A percentile compares a stretch with the other conserved stretches of the same genome.
Conservation (phyloP, 2,797 vertebrate genomes). For the Emydoidea blandingii region DNA sequence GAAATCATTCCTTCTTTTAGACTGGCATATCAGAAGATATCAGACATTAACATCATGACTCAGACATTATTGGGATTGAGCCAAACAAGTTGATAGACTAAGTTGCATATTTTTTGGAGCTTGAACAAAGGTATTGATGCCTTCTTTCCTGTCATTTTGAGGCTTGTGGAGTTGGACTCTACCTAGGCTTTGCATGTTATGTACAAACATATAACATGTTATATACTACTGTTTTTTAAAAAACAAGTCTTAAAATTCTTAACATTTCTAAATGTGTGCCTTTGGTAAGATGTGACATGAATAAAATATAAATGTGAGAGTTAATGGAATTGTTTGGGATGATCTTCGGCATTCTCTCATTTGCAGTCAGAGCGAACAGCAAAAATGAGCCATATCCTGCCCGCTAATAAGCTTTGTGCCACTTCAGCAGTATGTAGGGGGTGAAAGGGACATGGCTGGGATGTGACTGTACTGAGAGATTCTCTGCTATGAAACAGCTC, state of each 20-base stretch:
- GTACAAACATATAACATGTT: background rate
- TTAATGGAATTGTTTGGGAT: background rate
- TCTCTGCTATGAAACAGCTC: background rate
- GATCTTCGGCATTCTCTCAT: background rate
- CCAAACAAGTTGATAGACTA: background rate
- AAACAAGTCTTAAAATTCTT: background rate
- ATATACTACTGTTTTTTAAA: background rate
- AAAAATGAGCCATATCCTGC: background rate
- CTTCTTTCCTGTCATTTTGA: background rate
- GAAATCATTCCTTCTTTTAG: background rate
- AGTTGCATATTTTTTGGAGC: background rate
- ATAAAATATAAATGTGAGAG: background rate
- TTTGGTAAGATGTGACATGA: background rate
- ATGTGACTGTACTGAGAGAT: background rate
- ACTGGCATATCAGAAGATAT: background rate
- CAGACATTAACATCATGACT: background rate
- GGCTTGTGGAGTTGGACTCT: background rate
- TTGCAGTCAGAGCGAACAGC: background rate
- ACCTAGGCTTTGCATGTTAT: fast-evolving
- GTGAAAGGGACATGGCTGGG: fast-evolving
- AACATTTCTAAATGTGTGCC: background rate
- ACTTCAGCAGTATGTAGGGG: background rate
- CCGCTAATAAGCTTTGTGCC: background rate
- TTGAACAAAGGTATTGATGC: background rate
- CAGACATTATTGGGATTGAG: background rate